phyloP scores from a whole-genome alignment of 2,113 vertebrate genomes.

The Varanus komodoensis region DNA sequence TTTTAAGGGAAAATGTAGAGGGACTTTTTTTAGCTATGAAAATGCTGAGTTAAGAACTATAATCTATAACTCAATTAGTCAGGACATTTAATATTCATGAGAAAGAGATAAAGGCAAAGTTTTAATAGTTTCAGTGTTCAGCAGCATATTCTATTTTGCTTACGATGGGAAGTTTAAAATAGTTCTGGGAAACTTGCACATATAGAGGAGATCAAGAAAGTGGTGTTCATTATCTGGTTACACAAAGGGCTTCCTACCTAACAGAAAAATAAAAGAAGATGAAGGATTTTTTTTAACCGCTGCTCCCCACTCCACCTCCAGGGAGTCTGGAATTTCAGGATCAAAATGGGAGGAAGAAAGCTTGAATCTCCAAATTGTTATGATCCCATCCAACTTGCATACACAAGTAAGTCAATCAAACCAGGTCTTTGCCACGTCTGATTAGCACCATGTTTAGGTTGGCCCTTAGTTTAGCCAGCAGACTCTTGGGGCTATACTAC shows the following conservation, averaged over 20 bases:
- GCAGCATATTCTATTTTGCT: conserved; percentile 63
- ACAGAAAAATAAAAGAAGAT: conserved; percentile 26
- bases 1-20: background rate
- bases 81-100: conserved; percentile 70
- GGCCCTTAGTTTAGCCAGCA: background rate
- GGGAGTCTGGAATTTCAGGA: no score
- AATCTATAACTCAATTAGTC: conserved; percentile 55
- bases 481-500: conserved; percentile 1
- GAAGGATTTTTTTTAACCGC: no score
- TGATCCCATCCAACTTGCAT: no score
- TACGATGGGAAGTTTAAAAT: conserved; percentile 64
- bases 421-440: no score
- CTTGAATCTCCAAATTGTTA: no score
- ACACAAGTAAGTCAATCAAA: no score
- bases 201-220: conserved; percentile 54
- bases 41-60: conserved; percentile 50
- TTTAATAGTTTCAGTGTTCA: conserved; percentile 61
- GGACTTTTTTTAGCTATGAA: conserved; percentile 39
- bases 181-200: conserved; percentile 63
- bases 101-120: conserved; percentile 68
- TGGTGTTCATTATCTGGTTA: conserved; percentile 57
- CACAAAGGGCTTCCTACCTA: conserved; percentile 34
- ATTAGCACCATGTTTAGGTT: no score
- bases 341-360: no score
- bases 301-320: no score